Evolutionary conservation across 2,888 invertebrate species (phyloP).

Genomic region (Pegoplata infirma): DNA sequence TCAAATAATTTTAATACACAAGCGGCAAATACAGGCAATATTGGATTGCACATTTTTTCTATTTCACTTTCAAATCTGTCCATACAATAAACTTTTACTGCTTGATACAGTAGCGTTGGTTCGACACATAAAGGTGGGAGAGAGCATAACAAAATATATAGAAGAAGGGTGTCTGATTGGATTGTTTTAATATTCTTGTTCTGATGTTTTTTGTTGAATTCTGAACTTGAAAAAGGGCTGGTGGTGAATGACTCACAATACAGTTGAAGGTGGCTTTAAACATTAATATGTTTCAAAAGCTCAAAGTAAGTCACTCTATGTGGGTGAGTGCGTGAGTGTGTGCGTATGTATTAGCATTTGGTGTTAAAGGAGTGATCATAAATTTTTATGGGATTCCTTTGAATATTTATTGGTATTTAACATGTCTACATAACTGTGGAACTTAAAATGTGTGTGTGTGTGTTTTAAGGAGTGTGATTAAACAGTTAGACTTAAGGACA

Average conservation of each 20-base stretch:
- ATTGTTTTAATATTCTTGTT: constrained; percentile 20
- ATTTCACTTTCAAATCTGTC: constrained; percentile 19
- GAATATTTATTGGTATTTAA: constrained; percentile 63
- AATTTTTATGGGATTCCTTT: constrained; percentile 70
- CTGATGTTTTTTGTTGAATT: background rate
- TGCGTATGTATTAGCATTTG: constrained; percentile 18
- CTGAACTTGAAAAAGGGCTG: constrained; percentile 7
- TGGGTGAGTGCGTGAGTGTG: background rate
- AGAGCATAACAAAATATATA: constrained; percentile 13
- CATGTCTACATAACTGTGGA: constrained; percentile 49
- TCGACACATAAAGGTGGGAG: constrained; percentile 32
- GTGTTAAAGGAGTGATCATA: constrained; percentile 68
- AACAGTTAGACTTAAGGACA: constrained; percentile 7
- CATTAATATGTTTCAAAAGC: constrained; percentile 29
- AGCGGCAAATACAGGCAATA: constrained; percentile 43
- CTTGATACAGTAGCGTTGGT: constrained; percentile 47
- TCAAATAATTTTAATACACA: constrained; percentile 13
- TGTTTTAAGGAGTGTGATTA: constrained; percentile 23
- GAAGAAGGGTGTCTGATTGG: constrained; percentile 58
- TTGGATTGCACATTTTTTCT: constrained; percentile 45
- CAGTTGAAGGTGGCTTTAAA: constrained; percentile 34
- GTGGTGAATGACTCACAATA: constrained; percentile 65
- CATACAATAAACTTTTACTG: constrained; percentile 7
- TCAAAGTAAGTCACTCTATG: constrained; percentile 18
- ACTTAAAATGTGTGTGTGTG: constrained; percentile 34